Evolutionary conservation across 1,140 invertebrate species (phyloP), one percentile per base, ranked within the genome.

Genomic region (Vanessa atalanta): DNA sequence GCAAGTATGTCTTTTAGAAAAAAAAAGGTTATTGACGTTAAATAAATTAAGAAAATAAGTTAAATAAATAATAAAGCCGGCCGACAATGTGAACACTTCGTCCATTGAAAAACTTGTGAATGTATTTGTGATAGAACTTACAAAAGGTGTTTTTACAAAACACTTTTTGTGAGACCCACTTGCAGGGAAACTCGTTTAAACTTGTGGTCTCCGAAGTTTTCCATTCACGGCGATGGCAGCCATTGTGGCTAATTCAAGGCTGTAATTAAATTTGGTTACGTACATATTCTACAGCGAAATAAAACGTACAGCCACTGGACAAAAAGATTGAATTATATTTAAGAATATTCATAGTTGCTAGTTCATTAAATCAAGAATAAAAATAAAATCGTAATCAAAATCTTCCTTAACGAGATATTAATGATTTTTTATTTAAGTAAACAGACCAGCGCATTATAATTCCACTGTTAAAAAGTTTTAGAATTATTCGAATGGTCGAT

Each of bases 251-350:
- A 88, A 89, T 90, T 89, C 83, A 79, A 83, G 83, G 76, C 75
- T 85, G 83, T 90, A 90, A 90, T 92, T 92, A 90, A 90, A 90
- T 90, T 92, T 88, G 86, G 90, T 92, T 88, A 85, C 82, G 79
- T 87, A 83, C 78, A 85, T 85, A 87, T 83, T 86, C 51, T 31
- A 47, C 26, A 61, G 16, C 57, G 57, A 55, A 66, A 65, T 67
- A 64, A 69, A 71, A 65, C 15, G 11, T 65, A 15, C 23, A 47
- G 16, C 15, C 12, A 37, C 6, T 13, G 26, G 11, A 37, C 26
- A n/a, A 61, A n/a, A 15, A 61, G 15, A 13, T 37, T 37, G 11
- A 12, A 57, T n/a, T 53, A 43, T 11, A 43, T 53, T 53, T 53
- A 26, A 57, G 53, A 23, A 14, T 23, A 57, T 61, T 61, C 26